phyloP scores from a whole-genome alignment of 2,888 invertebrate species.

The Tachina lurida region DNA sequence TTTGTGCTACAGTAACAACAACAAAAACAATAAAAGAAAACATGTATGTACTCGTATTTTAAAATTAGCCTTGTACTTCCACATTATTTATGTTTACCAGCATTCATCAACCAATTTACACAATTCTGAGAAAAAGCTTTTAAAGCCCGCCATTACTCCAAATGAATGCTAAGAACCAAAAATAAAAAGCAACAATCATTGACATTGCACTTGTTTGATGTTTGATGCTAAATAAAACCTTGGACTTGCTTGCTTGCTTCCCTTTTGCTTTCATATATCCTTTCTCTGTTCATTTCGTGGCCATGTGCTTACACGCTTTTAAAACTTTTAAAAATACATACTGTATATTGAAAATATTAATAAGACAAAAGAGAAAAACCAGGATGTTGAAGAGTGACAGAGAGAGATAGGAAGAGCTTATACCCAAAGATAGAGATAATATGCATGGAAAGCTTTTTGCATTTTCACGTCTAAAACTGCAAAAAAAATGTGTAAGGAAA shows the following conservation, averaged over 20 bases:
- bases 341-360: neutral
- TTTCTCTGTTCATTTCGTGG: conserved; percentile 3
- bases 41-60: neutral
- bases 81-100: neutral
- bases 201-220: conserved; percentile 68
- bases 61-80: conserved; percentile 39
- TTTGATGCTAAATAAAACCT: conserved; percentile 48
- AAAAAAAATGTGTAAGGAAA: conserved; percentile 21
- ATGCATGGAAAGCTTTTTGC: conserved; percentile 56
- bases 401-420: conserved; percentile 1
- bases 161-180: conserved; percentile 1
- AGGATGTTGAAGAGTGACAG: conserved; percentile 27
- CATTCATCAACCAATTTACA: conserved; percentile 3
- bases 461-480: conserved; percentile 45
- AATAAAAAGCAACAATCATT: conserved; percentile 41
- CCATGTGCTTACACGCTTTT: conserved; percentile 46
- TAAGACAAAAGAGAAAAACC: conserved; percentile 10
- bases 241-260: conserved; percentile 54
- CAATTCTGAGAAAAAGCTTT: conserved; percentile 33
- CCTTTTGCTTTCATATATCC: neutral
- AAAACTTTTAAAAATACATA: neutral
- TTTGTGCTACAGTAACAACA: neutral
- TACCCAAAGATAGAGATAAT: conserved; percentile 3
- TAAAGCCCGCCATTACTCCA: conserved; percentile 47
- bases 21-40: neutral